A percentile compares a stretch with the other conserved stretches of the same genome.
phyloP scores from a whole-genome alignment of 2,888 invertebrate species.

The Cataglyphis rosenhaueri region DNA sequence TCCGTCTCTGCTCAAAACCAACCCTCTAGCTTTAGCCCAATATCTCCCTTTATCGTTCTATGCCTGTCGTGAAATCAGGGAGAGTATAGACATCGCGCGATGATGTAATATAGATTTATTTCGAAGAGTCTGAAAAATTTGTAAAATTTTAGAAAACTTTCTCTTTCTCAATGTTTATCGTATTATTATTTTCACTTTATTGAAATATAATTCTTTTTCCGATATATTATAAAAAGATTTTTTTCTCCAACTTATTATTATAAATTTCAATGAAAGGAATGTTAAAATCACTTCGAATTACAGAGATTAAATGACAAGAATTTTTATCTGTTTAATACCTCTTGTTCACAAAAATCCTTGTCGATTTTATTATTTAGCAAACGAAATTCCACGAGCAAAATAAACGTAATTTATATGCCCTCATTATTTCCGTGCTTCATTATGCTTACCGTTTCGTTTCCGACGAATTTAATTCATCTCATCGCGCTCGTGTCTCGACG shows the following conservation, averaged over 20 bases:
- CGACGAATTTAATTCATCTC: constrained; percentile 27
- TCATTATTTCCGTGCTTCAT: constrained; percentile 12
- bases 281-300: not conserved
- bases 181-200: not conserved
- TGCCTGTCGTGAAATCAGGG: constrained; percentile 6
- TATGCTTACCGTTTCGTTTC: constrained; percentile 7
- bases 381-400: not conserved
- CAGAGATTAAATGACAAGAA: not conserved
- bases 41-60: constrained; percentile 39
- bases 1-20: constrained; percentile 25
- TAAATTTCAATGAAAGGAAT: not conserved
- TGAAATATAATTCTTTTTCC: not conserved
- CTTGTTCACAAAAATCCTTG: not conserved
- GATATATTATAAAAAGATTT: not conserved
- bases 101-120: not conserved
- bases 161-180: not conserved
- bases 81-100: constrained; percentile 12
- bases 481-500: not conserved
- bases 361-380: not conserved
- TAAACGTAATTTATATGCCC: constrained; percentile 6
- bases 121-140: not conserved
- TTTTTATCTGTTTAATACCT: not conserved
- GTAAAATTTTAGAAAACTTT: not conserved
- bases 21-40: constrained; percentile 31
- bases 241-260: not conserved